Evolutionary conservation across 2,113 vertebrate species (phyloP), one percentile per base, ranked within the genome.

Genomic region (Myotis yumanensis): DNA sequence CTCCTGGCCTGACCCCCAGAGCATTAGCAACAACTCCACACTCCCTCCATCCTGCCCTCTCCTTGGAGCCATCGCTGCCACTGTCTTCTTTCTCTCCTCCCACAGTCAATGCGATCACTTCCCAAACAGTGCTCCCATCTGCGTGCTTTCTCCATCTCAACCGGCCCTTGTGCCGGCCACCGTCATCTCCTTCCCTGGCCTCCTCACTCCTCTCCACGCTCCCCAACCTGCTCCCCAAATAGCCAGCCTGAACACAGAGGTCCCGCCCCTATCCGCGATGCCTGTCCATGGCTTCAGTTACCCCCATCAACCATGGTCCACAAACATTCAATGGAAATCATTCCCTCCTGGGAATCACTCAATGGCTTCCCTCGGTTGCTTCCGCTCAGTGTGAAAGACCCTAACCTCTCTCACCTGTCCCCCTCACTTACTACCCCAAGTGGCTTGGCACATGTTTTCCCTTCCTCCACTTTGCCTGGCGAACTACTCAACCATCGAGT

Each of bases 1-100:
- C 40, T 30, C 40, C 51, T 40, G 15, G 35, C 32, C 9, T 11
- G 37, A 92, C 7, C 68, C n/a, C 22, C 72, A 22, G 22, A 6
- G 62, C 52, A 22, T 20, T 10, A 35, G 12, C 40, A 46, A 20
- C 16, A 20, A 48, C 30, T 32, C n/a, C n/a, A 43, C 30, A 20
- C 17, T 46, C 35, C 43, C 0, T 48, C 25, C 12, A 15, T 4
- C n/a, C 32, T 48, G n/a, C 35, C 43, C 32, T 66, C 35, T 25
- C 8, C 6, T 4, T 7, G 11, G 20, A 46, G n/a, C 28, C 75
- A 9, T 37, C 48, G 0, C 0, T 1, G 22, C 69, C 76, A 69
- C 28, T 25, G 46, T 12, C 30, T 20, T 28, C 76, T 25, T 79
- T 18, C 71, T 23, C n/a, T 57, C 46, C 8, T 10, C 69, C 76